phyloP scores from a whole-genome alignment of 2,113 vertebrate species.

The Neopipo cinnamomea region DNA sequence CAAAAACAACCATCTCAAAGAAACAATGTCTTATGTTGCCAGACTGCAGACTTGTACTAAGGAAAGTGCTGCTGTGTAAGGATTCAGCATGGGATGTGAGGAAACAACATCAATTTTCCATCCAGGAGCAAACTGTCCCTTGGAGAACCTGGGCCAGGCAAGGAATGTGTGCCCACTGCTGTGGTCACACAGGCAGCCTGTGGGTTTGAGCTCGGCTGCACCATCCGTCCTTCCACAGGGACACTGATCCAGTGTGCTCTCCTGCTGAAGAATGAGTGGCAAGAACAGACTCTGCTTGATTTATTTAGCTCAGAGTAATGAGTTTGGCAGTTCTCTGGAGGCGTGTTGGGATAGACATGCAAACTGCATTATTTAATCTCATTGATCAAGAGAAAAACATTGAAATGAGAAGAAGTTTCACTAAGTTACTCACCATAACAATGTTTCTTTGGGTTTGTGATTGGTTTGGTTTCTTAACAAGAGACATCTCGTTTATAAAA shows the following conservation, averaged over 20 bases:
- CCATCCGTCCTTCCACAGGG: neutral
- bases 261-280: too few relatives aligned
- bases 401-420: neutral
- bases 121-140: neutral
- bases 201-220: neutral
- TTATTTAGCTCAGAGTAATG: neutral
- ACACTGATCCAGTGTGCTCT: neutral
- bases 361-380: neutral
- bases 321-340: neutral
- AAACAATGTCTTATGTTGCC: neutral
- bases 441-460: neutral
- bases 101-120: fast-evolving
- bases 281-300: neutral
- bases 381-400: neutral
- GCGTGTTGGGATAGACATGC: fast-evolving
- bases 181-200: fast-evolving
- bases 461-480: neutral
- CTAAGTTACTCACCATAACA: neutral
- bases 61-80: neutral
- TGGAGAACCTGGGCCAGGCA: neutral
- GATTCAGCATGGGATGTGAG: neutral
- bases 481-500: neutral
- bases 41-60: neutral
- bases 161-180: neutral
- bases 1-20: neutral